Evolutionary conservation across 2,797 vertebrate species (phyloP), one percentile per base, ranked within the genome.

Genomic region (Cynopterus sphinx): DNA sequence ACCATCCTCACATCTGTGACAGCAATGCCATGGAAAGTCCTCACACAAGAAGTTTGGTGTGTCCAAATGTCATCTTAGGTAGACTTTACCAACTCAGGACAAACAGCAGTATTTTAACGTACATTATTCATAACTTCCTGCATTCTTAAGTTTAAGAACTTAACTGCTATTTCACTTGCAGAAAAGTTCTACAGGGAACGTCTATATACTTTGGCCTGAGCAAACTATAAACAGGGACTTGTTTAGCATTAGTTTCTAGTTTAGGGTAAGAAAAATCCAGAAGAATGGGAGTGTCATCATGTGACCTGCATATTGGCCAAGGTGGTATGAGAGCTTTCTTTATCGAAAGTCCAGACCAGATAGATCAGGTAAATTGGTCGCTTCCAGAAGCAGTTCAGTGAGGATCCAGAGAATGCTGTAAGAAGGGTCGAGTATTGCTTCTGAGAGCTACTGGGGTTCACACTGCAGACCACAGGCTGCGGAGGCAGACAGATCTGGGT

Each of bases 21-120:
- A 77, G 28, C 49, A 70, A 46, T 59, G 9, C 19, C 46, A n/a
- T 36, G 16, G 43, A 19, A 90, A 90, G 36, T 46, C 87, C 49
- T 55, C 12, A 81, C 15, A 51, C 53, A 65, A 73, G 70, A 59
- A 84, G 28, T 94, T 43, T 53, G 13, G 6, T 59, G 12, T 78
- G n/a, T 73, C 46, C 83, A 88, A 95, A 33, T 65, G 33, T 39
- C 63, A 13, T 68, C 33, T 24, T 10, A 3, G 3, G 26, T 63
- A 12, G 17, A 85, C 13, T 82, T 68, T 63, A 46, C 33, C 68
- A 70, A 31, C 17, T 79, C 6, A 77, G 4, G 28, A 59, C 13
- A 82, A 70, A 67, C 0, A 46, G 39, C 55, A 88, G 33, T 59
- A 85, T 91, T 95, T 95, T 91, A 73, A 94, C 70, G 19, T 88